Conservation (phyloP, 2,888 invertebrate species). For the Ferdinandea cuprea region DNA sequence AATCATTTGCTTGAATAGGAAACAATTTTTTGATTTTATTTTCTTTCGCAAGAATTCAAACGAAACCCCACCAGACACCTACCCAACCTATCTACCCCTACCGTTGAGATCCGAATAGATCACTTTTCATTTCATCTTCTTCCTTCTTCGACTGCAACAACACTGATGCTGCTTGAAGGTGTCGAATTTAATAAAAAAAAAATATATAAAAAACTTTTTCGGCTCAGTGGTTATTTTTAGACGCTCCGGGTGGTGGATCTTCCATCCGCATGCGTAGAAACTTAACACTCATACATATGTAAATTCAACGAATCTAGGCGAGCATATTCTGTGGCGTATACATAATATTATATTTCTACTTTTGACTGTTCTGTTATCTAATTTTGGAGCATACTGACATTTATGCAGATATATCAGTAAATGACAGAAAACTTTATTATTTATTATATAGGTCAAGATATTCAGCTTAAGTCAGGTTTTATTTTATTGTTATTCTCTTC, state of each 20-base stretch:
- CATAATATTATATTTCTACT: constrained; percentile 32
- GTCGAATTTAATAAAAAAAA: constrained; percentile 32
- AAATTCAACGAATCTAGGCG: constrained; percentile 24
- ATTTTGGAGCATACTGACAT: constrained; percentile 22
- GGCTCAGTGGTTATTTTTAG: constrained; percentile 67
- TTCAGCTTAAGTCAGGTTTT: constrained; percentile 49
- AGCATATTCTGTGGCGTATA: constrained; percentile 57
- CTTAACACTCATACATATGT: no score
- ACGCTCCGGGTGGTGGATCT: constrained; percentile 52
- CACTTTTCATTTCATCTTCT: constrained; percentile 71
- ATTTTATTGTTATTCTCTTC: constrained; percentile 25
- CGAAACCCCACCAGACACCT: not conserved
- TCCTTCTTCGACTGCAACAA: constrained; percentile 21
- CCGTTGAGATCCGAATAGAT: constrained; percentile 20
- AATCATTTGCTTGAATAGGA: constrained; percentile 53
- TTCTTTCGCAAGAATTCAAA: constrained; percentile 62
- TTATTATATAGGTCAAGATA: constrained; percentile 61
- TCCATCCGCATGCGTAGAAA: constrained; percentile 58
- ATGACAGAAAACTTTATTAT: constrained; percentile 30
- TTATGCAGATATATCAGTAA: constrained; percentile 28
- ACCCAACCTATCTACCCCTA: constrained; percentile 42
- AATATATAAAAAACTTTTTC: constrained; percentile 26
- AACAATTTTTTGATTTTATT: constrained; percentile 46
- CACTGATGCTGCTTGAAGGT: constrained; percentile 16
- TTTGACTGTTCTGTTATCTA: constrained; percentile 30